Percentiles rank a stretch among this genome's conserved stretches.
phyloP scores from a whole-genome alignment of 2,888 invertebrate species.

The Polydrusus pterygomalis region DNA sequence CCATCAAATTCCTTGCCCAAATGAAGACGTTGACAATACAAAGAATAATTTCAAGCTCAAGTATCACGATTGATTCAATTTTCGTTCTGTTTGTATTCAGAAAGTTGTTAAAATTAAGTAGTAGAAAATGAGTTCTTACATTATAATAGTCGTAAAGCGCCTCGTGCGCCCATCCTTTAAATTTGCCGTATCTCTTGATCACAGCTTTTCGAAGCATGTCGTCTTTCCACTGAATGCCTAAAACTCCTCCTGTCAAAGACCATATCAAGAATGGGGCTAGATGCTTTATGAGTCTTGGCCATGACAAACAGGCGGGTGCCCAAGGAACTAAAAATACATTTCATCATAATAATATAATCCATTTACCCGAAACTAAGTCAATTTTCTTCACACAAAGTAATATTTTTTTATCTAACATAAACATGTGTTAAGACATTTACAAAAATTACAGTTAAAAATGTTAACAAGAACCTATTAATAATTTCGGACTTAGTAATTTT shows the following conservation, averaged over 20 bases:
- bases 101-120: too few relatives aligned
- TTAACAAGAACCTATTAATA: too few relatives aligned
- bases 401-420: not conserved
- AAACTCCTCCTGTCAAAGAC: slow-evolving; percentile 74
- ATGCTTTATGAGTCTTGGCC: slow-evolving; percentile 80
- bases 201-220: slow-evolving; percentile 78
- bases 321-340: slow-evolving; percentile 75
- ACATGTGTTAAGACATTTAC: too few relatives aligned
- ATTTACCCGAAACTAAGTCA: not conserved
- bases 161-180: slow-evolving; percentile 72
- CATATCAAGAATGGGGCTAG: slow-evolving; percentile 81
- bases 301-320: slow-evolving; percentile 82
- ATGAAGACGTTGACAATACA: too few relatives aligned
- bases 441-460: too few relatives aligned
- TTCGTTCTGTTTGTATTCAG: too few relatives aligned
- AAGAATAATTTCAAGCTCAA: too few relatives aligned
- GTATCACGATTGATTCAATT: too few relatives aligned
- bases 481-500: too few relatives aligned
- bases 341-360: too few relatives aligned
- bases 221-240: slow-evolving; percentile 80
- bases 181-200: slow-evolving; percentile 77
- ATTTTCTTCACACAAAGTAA: not conserved
- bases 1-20: too few relatives aligned
- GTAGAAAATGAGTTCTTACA: slow-evolving; percentile 69
- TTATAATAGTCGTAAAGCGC: slow-evolving; percentile 78